Evolutionary conservation across 2,797 vertebrate species (phyloP).

Genomic region (Hydrolagus colliei): DNA sequence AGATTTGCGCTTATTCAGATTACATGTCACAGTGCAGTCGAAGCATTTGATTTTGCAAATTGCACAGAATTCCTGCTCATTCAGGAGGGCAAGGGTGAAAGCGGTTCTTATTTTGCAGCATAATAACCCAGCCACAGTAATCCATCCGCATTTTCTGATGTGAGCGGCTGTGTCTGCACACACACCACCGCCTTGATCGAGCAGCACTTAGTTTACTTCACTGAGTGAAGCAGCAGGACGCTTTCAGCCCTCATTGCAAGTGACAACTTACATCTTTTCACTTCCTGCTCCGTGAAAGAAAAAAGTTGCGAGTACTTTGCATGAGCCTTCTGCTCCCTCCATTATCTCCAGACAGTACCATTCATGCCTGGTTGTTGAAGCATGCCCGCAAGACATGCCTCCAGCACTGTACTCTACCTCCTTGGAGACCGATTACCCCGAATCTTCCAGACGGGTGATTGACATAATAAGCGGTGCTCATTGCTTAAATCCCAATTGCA

Average conservation of each 20-base stretch:
- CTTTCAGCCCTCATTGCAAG: not conserved
- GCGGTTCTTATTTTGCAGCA: not conserved
- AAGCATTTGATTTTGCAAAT: too few species aligned
- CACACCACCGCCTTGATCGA: not conserved
- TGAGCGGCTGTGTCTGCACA: too few species aligned
- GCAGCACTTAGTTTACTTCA: not conserved
- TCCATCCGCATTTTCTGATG: not conserved
- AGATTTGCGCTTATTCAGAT: too few species aligned
- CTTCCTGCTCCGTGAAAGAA: not conserved
- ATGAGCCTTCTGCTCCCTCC: not conserved
- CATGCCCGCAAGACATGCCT: conserved; percentile 1
- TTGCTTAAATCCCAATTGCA: conserved; percentile 9
- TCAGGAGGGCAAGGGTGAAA: not conserved
- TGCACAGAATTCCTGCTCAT: not conserved
- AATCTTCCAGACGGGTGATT: conserved; percentile 1
- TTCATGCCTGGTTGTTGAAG: conserved; percentile 4
- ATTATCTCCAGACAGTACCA: not conserved
- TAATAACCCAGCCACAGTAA: not conserved
- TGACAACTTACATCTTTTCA: not conserved
- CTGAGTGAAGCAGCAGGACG: not conserved
- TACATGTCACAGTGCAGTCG: too few species aligned
- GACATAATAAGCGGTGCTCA: conserved; percentile 11
- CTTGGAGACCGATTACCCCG: conserved; percentile 1
- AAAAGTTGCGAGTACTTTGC: not conserved
- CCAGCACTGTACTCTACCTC: not conserved